phyloP scores from a whole-genome alignment of 1,140 invertebrate species.

The Penaeus chinensis region DNA sequence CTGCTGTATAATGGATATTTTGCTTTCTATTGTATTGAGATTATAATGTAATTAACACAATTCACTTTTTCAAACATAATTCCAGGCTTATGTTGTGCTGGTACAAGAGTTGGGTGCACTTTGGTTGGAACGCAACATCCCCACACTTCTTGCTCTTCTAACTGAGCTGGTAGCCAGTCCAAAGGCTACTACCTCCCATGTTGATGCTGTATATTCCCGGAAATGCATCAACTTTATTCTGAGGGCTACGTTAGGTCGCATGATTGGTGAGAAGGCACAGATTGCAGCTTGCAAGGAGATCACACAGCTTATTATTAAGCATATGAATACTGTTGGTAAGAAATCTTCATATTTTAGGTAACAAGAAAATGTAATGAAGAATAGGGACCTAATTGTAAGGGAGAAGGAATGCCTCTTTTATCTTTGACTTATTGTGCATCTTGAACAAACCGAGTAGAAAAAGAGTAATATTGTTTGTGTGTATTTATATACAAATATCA shows the following conservation, averaged over 20 bases:
- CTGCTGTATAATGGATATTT: too few species aligned
- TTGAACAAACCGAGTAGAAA: too few species aligned
- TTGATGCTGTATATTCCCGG: constrained; percentile 96
- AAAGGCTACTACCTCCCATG: constrained; percentile 75
- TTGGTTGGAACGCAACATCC: constrained; percentile 95
- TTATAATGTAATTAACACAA: background rate
- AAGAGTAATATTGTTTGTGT: too few species aligned
- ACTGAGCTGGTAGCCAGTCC: constrained; percentile 88
- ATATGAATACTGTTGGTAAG: constrained; percentile 88
- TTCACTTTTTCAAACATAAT: background rate
- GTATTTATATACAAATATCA: too few species aligned
- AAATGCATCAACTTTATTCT: constrained; percentile 98
- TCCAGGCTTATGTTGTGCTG: constrained; percentile 64
- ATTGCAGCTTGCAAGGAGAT: constrained; percentile 95
- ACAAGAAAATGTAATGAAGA: too few species aligned
- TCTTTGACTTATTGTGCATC: too few species aligned
- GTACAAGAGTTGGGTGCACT: constrained; percentile 89
- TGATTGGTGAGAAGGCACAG: constrained; percentile 97
- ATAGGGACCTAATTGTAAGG: too few species aligned
- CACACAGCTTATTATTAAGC: constrained; percentile 89
- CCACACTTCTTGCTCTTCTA: constrained; percentile 86
- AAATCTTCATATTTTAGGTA: background rate
- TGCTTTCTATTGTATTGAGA: too few species aligned
- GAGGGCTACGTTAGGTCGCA: constrained; percentile 88
- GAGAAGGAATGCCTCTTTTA: background rate